phyloP scores from a whole-genome alignment of 1,140 invertebrate genomes.

The Cotesia chilonis region DNA sequence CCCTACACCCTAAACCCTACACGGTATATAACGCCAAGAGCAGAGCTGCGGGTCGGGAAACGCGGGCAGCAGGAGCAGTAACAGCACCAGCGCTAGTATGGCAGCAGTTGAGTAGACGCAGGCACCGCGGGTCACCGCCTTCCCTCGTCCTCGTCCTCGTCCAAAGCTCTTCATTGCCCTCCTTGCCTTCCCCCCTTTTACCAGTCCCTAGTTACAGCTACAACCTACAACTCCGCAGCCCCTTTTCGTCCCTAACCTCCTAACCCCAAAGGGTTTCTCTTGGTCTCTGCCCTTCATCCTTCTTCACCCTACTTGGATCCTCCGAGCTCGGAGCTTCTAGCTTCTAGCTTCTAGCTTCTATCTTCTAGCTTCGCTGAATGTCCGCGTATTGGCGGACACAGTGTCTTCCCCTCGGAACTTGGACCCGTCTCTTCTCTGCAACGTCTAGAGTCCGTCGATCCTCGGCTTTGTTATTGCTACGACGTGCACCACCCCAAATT shows the following conservation, averaged over 20 bases:
- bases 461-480: conserved; percentile 49
- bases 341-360: no score
- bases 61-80: conserved; percentile 50
- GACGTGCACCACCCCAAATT: conserved; percentile 49
- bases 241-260: conserved; percentile 33
- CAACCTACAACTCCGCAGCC: neutral
- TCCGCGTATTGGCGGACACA: conserved; percentile 12
- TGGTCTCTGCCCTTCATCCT: conserved; percentile 10
- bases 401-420: conserved; percentile 24
- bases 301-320: no score
- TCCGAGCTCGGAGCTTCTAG: no score
- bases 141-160: conserved; percentile 41
- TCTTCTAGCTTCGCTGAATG: no score
- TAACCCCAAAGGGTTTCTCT: conserved; percentile 21
- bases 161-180: conserved; percentile 8
- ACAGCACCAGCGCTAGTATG: conserved; percentile 40
- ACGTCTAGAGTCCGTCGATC: neutral
- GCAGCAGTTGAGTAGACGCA: conserved; percentile 30
- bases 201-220: no score
- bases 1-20: conserved; percentile 32
- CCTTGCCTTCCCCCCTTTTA: conserved; percentile 19
- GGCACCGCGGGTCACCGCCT: conserved; percentile 56
- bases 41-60: conserved; percentile 49
- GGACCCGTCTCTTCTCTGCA: neutral
- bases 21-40: conserved; percentile 40